phyloP scores from a whole-genome alignment of 1,140 invertebrate species.

The Pseudomyrmex sp. region DNA sequence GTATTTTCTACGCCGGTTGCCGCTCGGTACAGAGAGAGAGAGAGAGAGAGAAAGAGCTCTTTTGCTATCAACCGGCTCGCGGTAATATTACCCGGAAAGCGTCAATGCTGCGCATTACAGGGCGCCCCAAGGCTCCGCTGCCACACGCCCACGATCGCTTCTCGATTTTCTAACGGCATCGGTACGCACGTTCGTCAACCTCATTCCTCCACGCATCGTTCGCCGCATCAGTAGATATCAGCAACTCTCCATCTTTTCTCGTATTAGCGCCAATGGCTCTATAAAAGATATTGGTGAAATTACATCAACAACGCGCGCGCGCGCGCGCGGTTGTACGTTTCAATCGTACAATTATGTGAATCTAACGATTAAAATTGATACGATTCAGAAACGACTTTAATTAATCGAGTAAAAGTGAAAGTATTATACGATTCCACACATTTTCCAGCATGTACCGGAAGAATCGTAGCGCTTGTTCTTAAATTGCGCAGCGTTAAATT shows the following conservation, averaged over 20 bases:
- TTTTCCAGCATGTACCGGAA: not conserved
- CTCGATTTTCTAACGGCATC: conserved; percentile 64
- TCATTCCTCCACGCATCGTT: conserved; percentile 65
- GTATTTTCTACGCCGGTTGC: conserved; percentile 71
- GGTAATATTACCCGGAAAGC: conserved; percentile 79
- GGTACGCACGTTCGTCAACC: conserved; percentile 69
- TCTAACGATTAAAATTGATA: not conserved
- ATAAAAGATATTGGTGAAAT: not conserved
- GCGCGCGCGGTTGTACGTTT: not conserved
- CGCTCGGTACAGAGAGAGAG: conserved; percentile 50
- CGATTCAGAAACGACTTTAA: not conserved
- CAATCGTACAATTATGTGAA: not conserved
- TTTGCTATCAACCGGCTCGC: conserved; percentile 73
- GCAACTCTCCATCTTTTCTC: conserved; percentile 5
- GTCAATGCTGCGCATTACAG: conserved; percentile 71
- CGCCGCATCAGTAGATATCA: conserved; percentile 34
- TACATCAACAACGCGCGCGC: not conserved
- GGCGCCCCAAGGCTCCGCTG: conserved; percentile 57
- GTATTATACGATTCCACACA: not conserved
- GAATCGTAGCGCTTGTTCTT: not conserved
- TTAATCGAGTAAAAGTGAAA: not conserved
- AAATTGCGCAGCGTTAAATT: conserved; percentile 11
- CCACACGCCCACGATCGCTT: conserved; percentile 75
- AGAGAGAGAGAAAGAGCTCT: conserved; percentile 12
- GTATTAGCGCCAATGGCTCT: conserved; percentile 25